Percentiles rank a stretch among this genome's conserved stretches.
Conservation (phyloP, 2,797 vertebrate genomes). For the Gobionotothen gibberifrons region DNA sequence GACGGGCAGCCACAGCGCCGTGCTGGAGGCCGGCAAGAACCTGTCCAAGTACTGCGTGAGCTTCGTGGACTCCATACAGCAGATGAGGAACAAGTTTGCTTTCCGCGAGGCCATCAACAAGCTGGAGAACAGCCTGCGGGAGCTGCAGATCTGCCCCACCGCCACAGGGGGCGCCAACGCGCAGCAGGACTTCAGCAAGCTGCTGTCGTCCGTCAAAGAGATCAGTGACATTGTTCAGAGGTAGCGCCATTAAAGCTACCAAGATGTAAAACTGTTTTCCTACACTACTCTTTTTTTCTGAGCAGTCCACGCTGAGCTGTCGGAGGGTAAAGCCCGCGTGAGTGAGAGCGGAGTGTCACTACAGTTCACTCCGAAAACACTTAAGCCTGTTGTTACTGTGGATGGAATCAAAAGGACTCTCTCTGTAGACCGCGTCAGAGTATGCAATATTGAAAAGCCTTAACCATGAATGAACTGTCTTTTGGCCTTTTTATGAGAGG, state of each 20-base stretch:
- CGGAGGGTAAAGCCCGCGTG: conserved; percentile 29
- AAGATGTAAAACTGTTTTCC: conserved; percentile 40
- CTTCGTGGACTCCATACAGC: conserved; percentile 98
- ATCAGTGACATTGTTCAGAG: conserved; percentile 98
- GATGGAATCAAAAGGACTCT: conserved; percentile 58
- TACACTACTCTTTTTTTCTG: conserved; percentile 21
- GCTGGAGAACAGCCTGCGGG: conserved; percentile 93
- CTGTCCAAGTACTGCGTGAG: conserved; percentile 94
- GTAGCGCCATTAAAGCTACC: conserved; percentile 84
- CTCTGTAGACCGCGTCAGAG: conserved; percentile 26
- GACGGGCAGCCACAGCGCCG: conserved; percentile 93
- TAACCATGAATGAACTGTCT: conserved; percentile 70
- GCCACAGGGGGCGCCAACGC: conserved; percentile 88
- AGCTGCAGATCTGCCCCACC: conserved; percentile 95
- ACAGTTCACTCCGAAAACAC: conserved; percentile 51
- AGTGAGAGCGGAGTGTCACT: conserved; percentile 34
- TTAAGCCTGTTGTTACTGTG: conserved; percentile 68
- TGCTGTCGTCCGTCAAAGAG: conserved; percentile 96
- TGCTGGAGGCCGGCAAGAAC: conserved; percentile 97
- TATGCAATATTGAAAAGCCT: conserved; percentile 61
- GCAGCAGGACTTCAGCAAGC: conserved; percentile 96
- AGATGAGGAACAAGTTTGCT: conserved; percentile 98
- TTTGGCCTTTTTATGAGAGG: conserved; percentile 45
- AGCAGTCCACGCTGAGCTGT: conserved; percentile 29
- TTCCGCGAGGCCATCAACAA: conserved; percentile 99